These are phyloP conservation scores for Hipparchia semele DNA, from an alignment of 2,888 invertebrate species.

Conservation along the genomic window DNA sequence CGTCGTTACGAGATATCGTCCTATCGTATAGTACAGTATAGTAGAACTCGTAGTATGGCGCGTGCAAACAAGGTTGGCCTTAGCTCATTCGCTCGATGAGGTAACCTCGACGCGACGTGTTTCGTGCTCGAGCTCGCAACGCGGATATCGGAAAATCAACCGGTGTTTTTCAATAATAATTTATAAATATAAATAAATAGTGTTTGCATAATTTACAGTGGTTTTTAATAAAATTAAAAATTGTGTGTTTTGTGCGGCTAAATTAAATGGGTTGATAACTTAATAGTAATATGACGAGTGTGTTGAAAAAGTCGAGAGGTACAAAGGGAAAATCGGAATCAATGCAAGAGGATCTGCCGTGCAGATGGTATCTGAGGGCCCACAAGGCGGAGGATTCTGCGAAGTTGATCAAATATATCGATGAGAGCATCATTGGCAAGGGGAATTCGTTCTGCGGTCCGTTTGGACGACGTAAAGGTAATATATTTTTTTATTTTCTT, in stretches of 20 bases:
- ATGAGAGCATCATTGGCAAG: slow-evolving; percentile 91
- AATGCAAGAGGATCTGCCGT: slow-evolving; percentile 78
- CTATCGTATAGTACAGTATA: slow-evolving; percentile 33
- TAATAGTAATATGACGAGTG: slow-evolving; percentile 70
- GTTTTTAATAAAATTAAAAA: slow-evolving; percentile 13
- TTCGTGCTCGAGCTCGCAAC: slow-evolving; percentile 22
- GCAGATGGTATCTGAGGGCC: slow-evolving; percentile 69
- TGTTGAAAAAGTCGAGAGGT: slow-evolving; percentile 77
- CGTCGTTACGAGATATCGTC: slow-evolving; percentile 35
- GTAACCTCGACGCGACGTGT: slow-evolving; percentile 40
- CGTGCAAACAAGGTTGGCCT: slow-evolving; percentile 27
- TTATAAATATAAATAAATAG: not conserved
- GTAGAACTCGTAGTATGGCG: slow-evolving; percentile 31
- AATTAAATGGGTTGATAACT: slow-evolving; percentile 5
- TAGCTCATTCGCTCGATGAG: slow-evolving; percentile 40
- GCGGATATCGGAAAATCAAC: slow-evolving; percentile 34
- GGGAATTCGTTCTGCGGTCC: slow-evolving; percentile 92
- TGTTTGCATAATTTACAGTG: slow-evolving; percentile 36
- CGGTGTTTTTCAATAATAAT: slow-evolving; percentile 16
- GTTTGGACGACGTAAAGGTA: slow-evolving; percentile 92
- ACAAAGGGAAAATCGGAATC: slow-evolving; percentile 79
- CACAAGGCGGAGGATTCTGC: slow-evolving; percentile 86
- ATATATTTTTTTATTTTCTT: slow-evolving; percentile 21
- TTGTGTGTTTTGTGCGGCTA: slow-evolving; percentile 68
- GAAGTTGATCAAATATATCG: slow-evolving; percentile 90